Evolutionary conservation across 2,888 invertebrate species (phyloP).

Genomic region (Sarcophaga subvicina): DNA sequence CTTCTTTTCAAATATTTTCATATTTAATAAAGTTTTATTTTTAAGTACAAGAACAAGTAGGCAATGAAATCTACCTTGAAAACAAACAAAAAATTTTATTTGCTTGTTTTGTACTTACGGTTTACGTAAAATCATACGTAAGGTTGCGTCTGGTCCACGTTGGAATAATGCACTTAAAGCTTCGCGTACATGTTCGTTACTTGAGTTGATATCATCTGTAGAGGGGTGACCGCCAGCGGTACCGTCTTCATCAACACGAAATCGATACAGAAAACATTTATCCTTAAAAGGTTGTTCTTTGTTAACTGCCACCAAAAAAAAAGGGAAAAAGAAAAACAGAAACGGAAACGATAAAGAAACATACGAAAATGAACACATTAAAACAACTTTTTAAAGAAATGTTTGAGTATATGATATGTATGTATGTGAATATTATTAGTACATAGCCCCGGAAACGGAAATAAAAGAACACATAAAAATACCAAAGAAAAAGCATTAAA

Average conservation of each 20-base stretch:
- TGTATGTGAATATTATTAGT: too few species aligned
- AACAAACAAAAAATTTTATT: too few species aligned
- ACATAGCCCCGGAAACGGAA: slow-evolving; percentile 29
- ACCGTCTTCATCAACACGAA: slow-evolving; percentile 88
- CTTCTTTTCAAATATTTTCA: too few species aligned
- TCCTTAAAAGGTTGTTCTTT: slow-evolving; percentile 92
- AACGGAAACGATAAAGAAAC: neutral
- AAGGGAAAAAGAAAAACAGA: neutral
- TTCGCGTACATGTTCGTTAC: slow-evolving; percentile 87
- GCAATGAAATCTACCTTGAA: too few species aligned
- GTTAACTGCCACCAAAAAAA: slow-evolving; percentile 83
- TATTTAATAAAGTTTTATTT: neutral
- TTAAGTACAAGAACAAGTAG: neutral
- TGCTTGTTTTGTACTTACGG: slow-evolving; percentile 84
- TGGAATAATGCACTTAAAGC: slow-evolving; percentile 86
- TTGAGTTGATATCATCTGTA: slow-evolving; percentile 85
- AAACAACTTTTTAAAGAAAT: neutral
- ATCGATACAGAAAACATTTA: slow-evolving; percentile 91
- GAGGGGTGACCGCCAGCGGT: slow-evolving; percentile 84
- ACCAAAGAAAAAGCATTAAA: neutral
- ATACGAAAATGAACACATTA: slow-evolving; percentile 10
- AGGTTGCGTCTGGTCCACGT: slow-evolving; percentile 89
- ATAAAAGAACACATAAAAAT: slow-evolving; percentile 45
- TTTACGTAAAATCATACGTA: slow-evolving; percentile 91
- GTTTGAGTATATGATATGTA: too few species aligned